Evolutionary conservation across 2,888 invertebrate genomes (phyloP), one percentile per base, ranked within the genome.

Genomic region (Drosophila helvetica): DNA sequence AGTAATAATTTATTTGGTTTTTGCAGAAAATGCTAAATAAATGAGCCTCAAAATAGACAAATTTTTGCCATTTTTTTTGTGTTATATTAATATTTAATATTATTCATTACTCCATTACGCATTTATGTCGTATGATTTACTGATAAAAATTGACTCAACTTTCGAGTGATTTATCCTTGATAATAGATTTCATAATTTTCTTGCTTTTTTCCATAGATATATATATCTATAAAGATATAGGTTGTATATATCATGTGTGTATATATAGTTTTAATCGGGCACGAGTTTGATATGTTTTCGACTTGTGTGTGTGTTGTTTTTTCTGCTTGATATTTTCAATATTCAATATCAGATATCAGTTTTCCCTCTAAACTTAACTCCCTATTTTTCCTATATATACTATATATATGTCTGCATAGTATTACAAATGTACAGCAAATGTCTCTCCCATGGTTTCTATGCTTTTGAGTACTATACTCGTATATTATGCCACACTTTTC

Each of bases 251-350:
- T 77, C 38, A 74, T 86, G 51, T 73, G 46, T 77, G 57, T 76
- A 79, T 80, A 75, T 81, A 80, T 78, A 78, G 64, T 78, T 82
- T 68, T 68, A 80, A 63, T 75, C 92, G 92, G 92, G 92, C 92
- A 92, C 92, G 90, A 92, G 89, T 88, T 91, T 92, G 92, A 92
- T 92, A 92, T 92, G 92, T 92, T 92, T 92, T 91, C 38, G 90
- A 91, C 90, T 82, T 82, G 81, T 68, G 65, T 65, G 45, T 66
- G 52, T 52, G 61, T 43, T 68, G 65, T 69, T 61, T 54, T 48
- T 8, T 42, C 30, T 52, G 60, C 73, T 68, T 84, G 77, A 88
- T 84, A 76, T 83, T 86, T 78, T 76, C 60, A 86, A 88, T 86
- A 86, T 76, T 70, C 43, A 86, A 88, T 84, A 89, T 87, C 88